Evolutionary conservation across 2,113 vertebrate species (phyloP).

Genomic region (Rhadina sibilatrix): DNA sequence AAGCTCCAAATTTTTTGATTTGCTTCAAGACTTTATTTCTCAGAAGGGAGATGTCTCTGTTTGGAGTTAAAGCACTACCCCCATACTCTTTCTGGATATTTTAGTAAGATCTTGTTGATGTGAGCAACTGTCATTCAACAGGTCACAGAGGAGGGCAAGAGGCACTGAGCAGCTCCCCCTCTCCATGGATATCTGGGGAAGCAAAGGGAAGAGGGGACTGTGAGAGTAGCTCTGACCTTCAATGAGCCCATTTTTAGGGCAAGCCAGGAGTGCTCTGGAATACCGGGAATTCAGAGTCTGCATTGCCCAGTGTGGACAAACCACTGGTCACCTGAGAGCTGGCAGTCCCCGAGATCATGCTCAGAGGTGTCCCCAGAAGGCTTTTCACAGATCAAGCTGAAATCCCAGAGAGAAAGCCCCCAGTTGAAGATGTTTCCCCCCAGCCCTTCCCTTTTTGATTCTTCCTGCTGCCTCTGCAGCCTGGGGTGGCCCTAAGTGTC

Average conservation of each 20-base stretch:
- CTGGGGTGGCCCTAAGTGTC: not conserved
- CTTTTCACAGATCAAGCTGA: not conserved
- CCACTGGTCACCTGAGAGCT: not conserved
- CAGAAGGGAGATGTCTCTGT: not conserved
- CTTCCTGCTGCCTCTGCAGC: not conserved
- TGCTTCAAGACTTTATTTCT: not conserved
- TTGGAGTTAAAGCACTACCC: not conserved
- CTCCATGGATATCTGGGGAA: not conserved
- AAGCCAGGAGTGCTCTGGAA: not conserved
- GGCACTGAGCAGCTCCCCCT: not conserved
- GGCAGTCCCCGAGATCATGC: not conserved
- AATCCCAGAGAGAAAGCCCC: not conserved
- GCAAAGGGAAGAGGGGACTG: not conserved
- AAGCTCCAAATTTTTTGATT: not conserved
- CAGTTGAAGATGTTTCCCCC: rapidly evolving
- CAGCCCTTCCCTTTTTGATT: not conserved
- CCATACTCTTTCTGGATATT: not conserved
- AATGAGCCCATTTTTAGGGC: not conserved
- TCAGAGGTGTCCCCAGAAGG: not conserved
- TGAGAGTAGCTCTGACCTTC: not conserved
- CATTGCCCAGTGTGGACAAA: not conserved
- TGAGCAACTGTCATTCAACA: not conserved
- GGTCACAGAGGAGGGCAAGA: not conserved
- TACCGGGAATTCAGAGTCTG: rapidly evolving
- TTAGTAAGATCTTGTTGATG: not conserved